Evolutionary conservation across 2,888 invertebrate species (phyloP).

Genomic region (Automeris io): DNA sequence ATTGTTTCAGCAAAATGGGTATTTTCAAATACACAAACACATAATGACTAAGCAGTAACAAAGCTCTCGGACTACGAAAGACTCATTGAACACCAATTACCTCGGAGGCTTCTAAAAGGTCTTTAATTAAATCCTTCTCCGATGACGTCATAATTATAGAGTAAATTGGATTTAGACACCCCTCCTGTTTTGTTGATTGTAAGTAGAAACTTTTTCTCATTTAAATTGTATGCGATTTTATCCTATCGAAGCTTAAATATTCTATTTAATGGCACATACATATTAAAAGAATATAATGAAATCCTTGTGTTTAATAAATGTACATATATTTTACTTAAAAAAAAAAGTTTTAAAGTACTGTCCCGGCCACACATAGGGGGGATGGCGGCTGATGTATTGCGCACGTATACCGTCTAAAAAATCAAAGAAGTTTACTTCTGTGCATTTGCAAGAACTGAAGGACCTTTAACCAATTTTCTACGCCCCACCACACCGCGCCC

Average conservation of each 20-base stretch:
- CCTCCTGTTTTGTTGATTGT: constrained; percentile 68
- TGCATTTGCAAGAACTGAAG: too few species aligned
- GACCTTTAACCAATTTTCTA: too few species aligned
- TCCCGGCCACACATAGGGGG: too few species aligned
- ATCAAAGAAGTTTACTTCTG: too few species aligned
- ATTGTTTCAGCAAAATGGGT: constrained; percentile 26
- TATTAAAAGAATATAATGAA: too few species aligned
- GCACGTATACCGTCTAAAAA: too few species aligned
- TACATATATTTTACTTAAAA: too few species aligned
- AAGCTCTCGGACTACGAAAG: constrained; percentile 68
- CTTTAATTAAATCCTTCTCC: constrained; percentile 77
- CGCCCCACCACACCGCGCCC: too few species aligned
- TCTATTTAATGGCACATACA: too few species aligned
- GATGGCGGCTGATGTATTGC: too few species aligned
- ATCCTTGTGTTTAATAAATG: too few species aligned
- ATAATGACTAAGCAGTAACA: constrained; percentile 60
- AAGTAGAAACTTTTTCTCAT: constrained; percentile 51
- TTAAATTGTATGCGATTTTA: constrained; percentile 50
- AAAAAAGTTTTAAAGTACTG: too few species aligned
- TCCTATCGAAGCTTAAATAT: background rate
- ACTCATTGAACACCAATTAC: constrained; percentile 75
- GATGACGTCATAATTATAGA: constrained; percentile 75
- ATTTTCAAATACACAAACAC: constrained; percentile 36
- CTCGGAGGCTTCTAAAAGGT: constrained; percentile 66
- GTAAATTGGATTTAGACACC: constrained; percentile 67